These are phyloP conservation scores for Parochlus steinenii DNA, from an alignment of 2,888 invertebrate species.

Conservation along the genomic window DNA sequence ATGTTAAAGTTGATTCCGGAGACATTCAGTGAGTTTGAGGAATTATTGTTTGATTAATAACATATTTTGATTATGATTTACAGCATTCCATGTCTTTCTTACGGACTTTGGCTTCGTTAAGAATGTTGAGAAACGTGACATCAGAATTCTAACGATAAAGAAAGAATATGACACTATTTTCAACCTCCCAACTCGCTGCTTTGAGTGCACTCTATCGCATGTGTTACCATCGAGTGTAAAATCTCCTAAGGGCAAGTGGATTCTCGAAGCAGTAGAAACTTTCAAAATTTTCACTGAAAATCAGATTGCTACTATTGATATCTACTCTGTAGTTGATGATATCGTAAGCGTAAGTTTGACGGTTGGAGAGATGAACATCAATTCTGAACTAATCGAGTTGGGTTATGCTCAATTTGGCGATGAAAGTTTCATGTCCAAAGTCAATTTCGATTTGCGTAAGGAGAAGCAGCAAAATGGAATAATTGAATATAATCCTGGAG, in stretches of 20 bases:
- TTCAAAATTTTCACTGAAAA: too few relatives aligned
- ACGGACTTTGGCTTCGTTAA: too few relatives aligned
- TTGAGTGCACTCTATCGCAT: slow-evolving; percentile 53
- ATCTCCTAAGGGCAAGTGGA: slow-evolving; percentile 46
- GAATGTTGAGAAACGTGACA: too few relatives aligned
- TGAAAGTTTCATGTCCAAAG: slow-evolving; percentile 64
- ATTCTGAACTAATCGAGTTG: slow-evolving; percentile 42
- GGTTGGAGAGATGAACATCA: slow-evolving; percentile 34
- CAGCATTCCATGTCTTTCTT: too few relatives aligned
- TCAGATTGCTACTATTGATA: slow-evolving; percentile 13
- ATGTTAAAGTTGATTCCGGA: too few relatives aligned
- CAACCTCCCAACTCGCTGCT: slow-evolving; percentile 48
- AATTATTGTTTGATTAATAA: too few relatives aligned
- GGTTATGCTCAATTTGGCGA: slow-evolving; percentile 49
- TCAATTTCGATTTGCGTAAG: slow-evolving; percentile 39
- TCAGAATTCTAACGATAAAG: slow-evolving; percentile 1
- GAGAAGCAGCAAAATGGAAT: slow-evolving; percentile 20
- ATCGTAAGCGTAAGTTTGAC: slow-evolving; percentile 50
- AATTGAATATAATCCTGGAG: background rate
- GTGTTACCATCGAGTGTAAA: slow-evolving; percentile 49
- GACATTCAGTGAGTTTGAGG: too few relatives aligned
- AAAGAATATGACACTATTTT: too few relatives aligned
- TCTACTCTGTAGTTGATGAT: slow-evolving; percentile 66
- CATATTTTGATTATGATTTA: too few relatives aligned
- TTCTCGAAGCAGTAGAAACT: slow-evolving; percentile 31